Conservation (phyloP, 2,888 invertebrate genomes). For the Aspidapion aeneum region DNA sequence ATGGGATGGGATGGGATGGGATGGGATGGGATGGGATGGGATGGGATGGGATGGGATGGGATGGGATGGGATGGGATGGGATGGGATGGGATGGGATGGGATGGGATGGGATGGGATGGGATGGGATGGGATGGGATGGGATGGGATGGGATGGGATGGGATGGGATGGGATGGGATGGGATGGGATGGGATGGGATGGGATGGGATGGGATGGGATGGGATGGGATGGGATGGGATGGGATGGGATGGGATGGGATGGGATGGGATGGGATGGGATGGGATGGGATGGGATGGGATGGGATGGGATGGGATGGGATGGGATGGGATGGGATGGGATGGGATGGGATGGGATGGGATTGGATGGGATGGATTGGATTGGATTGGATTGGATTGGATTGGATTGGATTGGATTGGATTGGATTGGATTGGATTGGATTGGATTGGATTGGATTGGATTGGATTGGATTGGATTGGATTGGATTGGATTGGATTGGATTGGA, state of each 20-base stretch:
- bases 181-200: constrained; percentile 13
- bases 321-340: constrained; percentile 13
- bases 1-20: constrained; percentile 11
- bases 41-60: constrained; percentile 13
- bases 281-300: constrained; percentile 12
- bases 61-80: constrained; percentile 13
- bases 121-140: constrained; percentile 13
- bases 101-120: constrained; percentile 13
- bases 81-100: constrained; percentile 13
- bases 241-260: constrained; percentile 13
- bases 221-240: constrained; percentile 13
- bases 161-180: constrained; percentile 12
- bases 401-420: neutral
- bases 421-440: neutral
- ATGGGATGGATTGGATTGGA: constrained; percentile 1
- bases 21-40: constrained; percentile 13
- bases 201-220: constrained; percentile 13
- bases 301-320: constrained; percentile 13
- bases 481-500: constrained; percentile 4
- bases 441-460: neutral
- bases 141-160: constrained; percentile 11
- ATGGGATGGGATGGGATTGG: constrained; percentile 10
- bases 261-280: constrained; percentile 12
- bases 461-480: neutral
- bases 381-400: constrained; percentile 1